Conservation (phyloP, 2,113 vertebrate genomes). For the Jaculus jaculus region DNA sequence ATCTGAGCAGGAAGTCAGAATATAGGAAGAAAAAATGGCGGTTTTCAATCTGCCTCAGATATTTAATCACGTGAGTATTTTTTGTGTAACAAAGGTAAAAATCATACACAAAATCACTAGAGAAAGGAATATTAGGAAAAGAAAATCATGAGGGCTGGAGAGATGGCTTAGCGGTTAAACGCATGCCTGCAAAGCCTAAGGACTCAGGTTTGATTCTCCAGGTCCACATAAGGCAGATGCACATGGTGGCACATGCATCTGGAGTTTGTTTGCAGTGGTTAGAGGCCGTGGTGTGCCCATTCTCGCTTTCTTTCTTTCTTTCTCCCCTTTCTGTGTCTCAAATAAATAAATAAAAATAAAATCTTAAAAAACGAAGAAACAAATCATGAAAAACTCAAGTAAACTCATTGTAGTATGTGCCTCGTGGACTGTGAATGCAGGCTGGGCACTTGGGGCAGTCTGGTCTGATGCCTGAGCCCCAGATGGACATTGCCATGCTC, state of each 20-base stretch:
- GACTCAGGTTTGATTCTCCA: too few species aligned
- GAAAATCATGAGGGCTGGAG: too few species aligned
- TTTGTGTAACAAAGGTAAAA: not conserved
- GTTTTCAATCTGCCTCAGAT: not conserved
- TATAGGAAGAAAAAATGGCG: not conserved
- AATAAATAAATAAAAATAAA: too few species aligned
- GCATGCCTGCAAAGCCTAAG: too few species aligned
- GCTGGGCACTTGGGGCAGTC: not conserved
- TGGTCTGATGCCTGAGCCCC: not conserved
- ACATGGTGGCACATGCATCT: too few species aligned
- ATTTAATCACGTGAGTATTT: not conserved
- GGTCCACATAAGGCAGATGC: too few species aligned
- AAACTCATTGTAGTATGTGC: not conserved
- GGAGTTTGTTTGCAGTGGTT: too few species aligned
- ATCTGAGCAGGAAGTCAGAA: not conserved
- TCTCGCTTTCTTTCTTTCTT: too few species aligned
- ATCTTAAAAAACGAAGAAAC: too few species aligned
- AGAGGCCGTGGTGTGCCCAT: too few species aligned
- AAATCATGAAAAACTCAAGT: not conserved
- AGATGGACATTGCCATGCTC: not conserved
- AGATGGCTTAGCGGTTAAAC: too few species aligned
- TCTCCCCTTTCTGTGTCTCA: too few species aligned
- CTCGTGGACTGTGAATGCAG: not conserved
- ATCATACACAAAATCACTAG: not conserved
- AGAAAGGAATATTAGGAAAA: not conserved